These are phyloP conservation scores for Paracentrotus lividus DNA, from an alignment of 53 echinoderm and acorn worm species.

Conservation along the genomic window DNA sequence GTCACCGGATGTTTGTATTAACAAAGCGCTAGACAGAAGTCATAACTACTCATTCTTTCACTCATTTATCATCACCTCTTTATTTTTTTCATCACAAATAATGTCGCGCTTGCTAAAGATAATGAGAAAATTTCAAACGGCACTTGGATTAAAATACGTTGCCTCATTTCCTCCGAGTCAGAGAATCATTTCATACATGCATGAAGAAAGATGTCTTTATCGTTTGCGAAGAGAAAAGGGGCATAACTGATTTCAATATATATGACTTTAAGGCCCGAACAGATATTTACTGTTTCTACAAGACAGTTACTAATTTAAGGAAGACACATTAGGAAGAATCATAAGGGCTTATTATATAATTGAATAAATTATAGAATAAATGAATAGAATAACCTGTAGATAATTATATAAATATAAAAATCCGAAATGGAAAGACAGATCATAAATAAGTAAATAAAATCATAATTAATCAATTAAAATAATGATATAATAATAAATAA, in stretches of 20 bases:
- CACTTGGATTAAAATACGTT: slow-evolving; percentile 47
- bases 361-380: too few relatives aligned
- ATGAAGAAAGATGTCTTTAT: slow-evolving; percentile 5
- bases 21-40: slow-evolving; percentile 41
- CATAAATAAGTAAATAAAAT: too few relatives aligned
- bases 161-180: slow-evolving; percentile 54
- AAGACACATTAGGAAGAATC: too few relatives aligned
- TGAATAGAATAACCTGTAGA: too few relatives aligned
- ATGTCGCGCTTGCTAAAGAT: background rate
- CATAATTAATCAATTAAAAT: too few relatives aligned
- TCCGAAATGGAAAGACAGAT: too few relatives aligned
- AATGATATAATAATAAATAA: too few relatives aligned
- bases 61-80: background rate
- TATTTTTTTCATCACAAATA: background rate
- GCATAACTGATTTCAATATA: background rate
- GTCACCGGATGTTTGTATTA: slow-evolving; percentile 30
- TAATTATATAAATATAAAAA: too few relatives aligned
- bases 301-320: too few relatives aligned
- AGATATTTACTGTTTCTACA: too few relatives aligned
- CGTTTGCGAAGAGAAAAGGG: background rate
- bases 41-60: slow-evolving; percentile 15
- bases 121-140: background rate
- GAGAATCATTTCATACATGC: slow-evolving; percentile 17
- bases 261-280: too few relatives aligned
- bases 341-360: too few relatives aligned